phyloP scores from a whole-genome alignment of 2,888 invertebrate genomes.

The Geotrupes spiniger region DNA sequence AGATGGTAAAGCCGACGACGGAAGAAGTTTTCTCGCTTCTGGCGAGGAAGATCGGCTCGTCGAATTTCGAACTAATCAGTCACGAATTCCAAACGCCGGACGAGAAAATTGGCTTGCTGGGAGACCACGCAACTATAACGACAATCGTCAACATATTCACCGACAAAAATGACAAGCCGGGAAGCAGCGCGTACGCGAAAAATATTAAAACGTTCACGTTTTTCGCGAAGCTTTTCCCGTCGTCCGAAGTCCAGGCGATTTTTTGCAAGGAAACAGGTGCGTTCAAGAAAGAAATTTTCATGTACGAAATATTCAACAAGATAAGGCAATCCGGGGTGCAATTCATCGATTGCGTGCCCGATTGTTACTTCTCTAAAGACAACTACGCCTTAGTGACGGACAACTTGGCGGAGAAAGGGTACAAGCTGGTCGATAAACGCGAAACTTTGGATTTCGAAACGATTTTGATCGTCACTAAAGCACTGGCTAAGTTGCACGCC shows the following conservation, averaged over 20 bases:
- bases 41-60: slow-evolving; percentile 13
- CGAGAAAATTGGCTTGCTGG: slow-evolving; percentile 34
- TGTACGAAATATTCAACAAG: slow-evolving; percentile 15
- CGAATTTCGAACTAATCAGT: slow-evolving; percentile 25
- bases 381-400: slow-evolving; percentile 43
- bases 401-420: slow-evolving; percentile 43
- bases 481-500: slow-evolving; percentile 45
- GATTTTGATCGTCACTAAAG: slow-evolving; percentile 35
- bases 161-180: background rate
- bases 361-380: slow-evolving; percentile 24
- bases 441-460: slow-evolving; percentile 35
- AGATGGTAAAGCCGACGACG: slow-evolving; percentile 13
- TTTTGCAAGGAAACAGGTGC: slow-evolving; percentile 37
- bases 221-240: slow-evolving; percentile 40
- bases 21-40: slow-evolving; percentile 18
- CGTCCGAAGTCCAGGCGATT: slow-evolving; percentile 26
- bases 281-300: slow-evolving; percentile 26
- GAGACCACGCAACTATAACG: slow-evolving; percentile 35
- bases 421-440: slow-evolving; percentile 32
- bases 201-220: slow-evolving; percentile 25
- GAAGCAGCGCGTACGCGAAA: slow-evolving; percentile 20
- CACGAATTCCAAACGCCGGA: slow-evolving; percentile 18
- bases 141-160: slow-evolving; percentile 22
- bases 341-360: slow-evolving; percentile 19
- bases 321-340: slow-evolving; percentile 10